phyloP scores from a whole-genome alignment of 2,888 invertebrate genomes.

The Parasteatoda lunata region DNA sequence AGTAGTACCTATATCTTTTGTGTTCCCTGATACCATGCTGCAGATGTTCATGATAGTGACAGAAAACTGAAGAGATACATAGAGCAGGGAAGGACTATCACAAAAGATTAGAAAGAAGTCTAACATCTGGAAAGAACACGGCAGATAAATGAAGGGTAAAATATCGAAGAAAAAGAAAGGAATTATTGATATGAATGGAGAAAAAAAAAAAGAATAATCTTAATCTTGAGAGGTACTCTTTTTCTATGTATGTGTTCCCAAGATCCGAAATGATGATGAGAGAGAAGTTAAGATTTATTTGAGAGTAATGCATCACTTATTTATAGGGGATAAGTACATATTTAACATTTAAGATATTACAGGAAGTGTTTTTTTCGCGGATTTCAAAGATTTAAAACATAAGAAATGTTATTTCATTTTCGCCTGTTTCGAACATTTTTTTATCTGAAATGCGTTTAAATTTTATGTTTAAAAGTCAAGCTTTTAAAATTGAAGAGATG shows the following conservation, averaged over 20 bases:
- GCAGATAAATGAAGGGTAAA: background rate
- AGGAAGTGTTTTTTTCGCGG: no score
- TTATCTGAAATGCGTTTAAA: no score
- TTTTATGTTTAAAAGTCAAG: no score
- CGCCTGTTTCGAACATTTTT: no score
- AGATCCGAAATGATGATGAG: background rate
- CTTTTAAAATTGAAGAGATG: no score
- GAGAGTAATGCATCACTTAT: background rate
- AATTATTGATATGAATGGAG: background rate
- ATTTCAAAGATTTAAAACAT: no score
- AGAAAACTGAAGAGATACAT: conserved; percentile 1
- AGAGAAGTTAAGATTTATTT: background rate
- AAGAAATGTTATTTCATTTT: no score
- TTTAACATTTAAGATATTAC: no score
- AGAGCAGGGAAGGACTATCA: background rate
- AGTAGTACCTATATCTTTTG: background rate
- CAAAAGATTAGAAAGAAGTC: background rate
- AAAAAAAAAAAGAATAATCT: conserved; percentile 2
- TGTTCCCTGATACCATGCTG: background rate
- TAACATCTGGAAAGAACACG: background rate
- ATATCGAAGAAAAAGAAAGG: background rate
- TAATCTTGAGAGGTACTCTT: background rate
- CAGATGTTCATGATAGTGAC: conserved; percentile 5
- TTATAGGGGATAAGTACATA: background rate
- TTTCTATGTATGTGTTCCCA: background rate